Percentiles rank a stretch among this genome's conserved stretches.
These are phyloP conservation scores for Brevimyrus niger DNA, from an alignment of 2,113 vertebrate genomes.

Conservation along the genomic window DNA sequence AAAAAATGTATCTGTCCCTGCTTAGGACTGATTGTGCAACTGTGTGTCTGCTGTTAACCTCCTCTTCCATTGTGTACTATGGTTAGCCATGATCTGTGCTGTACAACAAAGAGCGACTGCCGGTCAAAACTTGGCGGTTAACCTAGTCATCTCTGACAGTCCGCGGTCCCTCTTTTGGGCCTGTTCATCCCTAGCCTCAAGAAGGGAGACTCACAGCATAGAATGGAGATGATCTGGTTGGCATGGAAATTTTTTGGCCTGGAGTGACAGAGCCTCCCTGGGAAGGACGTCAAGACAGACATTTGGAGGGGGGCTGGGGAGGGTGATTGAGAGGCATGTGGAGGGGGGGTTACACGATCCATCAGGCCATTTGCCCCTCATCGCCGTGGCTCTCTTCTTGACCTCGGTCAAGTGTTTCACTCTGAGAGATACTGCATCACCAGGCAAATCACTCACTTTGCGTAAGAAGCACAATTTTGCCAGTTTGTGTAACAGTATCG, in stretches of 20 bases:
- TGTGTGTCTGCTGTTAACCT: neutral
- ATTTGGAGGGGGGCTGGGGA: conserved; percentile 14
- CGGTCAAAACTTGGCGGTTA: neutral
- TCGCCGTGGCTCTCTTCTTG: conserved; percentile 27
- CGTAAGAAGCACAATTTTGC: neutral
- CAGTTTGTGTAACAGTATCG: conserved; percentile 10
- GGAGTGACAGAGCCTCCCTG: neutral
- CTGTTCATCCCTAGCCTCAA: neutral
- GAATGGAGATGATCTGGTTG: neutral
- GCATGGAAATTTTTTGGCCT: neutral
- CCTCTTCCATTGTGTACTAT: neutral
- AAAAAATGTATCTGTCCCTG: neutral
- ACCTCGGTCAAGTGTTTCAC: conserved; percentile 33
- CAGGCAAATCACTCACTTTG: conserved; percentile 7
- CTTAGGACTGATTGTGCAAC: neutral
- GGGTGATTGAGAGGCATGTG: conserved; percentile 9
- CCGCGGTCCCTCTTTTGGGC: neutral
- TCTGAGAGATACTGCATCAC: conserved; percentile 14
- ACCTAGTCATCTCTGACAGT: neutral
- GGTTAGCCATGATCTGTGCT: neutral
- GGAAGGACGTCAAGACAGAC: neutral
- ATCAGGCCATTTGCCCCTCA: conserved; percentile 22
- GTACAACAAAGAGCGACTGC: neutral
- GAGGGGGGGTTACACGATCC: neutral
- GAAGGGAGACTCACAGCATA: neutral